Conservation (phyloP, 2,888 invertebrate genomes). For the Orthosia gracilis region DNA sequence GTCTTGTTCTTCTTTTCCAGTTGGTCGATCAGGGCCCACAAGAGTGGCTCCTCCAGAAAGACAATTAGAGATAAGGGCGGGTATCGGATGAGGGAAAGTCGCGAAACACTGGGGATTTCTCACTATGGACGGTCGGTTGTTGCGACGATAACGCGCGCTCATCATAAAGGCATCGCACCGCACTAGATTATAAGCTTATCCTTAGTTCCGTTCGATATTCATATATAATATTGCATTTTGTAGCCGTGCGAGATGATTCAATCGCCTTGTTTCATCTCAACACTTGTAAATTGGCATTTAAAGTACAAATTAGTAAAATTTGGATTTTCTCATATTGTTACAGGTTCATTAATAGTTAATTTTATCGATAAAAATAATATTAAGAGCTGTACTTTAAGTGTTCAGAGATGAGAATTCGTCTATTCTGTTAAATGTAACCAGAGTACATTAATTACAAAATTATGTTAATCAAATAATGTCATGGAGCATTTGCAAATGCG, state of each 20-base stretch:
- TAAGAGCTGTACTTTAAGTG: conserved; percentile 91
- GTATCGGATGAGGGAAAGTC: conserved; percentile 89
- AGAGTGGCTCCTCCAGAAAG: conserved; percentile 91
- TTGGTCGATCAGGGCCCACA: conserved; percentile 91
- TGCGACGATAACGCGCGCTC: conserved; percentile 88
- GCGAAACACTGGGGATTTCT: conserved; percentile 90
- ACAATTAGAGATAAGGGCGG: conserved; percentile 90
- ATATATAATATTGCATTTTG: conserved; percentile 81
- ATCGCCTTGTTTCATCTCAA: conserved; percentile 87
- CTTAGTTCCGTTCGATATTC: conserved; percentile 85
- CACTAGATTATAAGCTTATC: conserved; percentile 89
- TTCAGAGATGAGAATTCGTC: conserved; percentile 88
- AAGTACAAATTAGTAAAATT: conserved; percentile 91
- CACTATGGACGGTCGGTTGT: conserved; percentile 89
- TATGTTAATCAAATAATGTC: conserved; percentile 72
- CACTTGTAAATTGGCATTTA: conserved; percentile 90
- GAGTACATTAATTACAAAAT: conserved; percentile 77
- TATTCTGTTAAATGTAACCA: conserved; percentile 86
- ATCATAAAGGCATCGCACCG: conserved; percentile 91
- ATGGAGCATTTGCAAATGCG: conserved; percentile 66
- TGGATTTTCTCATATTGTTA: conserved; percentile 91
- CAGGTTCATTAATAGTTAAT: conserved; percentile 91
- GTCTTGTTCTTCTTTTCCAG: conserved; percentile 91
- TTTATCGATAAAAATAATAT: conserved; percentile 87
- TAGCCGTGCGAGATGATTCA: conserved; percentile 88